phyloP scores from a whole-genome alignment of 2,797 vertebrate genomes.

The Tokudaia muenninki region DNA sequence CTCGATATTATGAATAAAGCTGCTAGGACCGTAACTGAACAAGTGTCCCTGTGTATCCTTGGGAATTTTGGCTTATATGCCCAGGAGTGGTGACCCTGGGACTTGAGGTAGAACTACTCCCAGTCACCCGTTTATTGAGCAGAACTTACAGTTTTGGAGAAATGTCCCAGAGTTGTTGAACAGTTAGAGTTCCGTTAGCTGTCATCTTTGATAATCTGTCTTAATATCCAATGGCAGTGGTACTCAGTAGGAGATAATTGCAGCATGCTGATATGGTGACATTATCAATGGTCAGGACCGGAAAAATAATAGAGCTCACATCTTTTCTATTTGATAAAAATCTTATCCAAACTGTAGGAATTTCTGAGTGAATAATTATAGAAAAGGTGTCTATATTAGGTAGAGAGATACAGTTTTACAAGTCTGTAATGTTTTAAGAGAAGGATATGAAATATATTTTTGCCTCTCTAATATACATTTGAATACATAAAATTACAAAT shows the following conservation, averaged over 20 bases:
- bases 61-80: neutral
- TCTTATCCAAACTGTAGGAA: neutral
- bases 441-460: neutral
- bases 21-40: neutral
- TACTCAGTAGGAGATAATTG: neutral
- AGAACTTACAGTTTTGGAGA: neutral
- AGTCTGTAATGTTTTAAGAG: neutral
- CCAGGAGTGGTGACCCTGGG: neutral
- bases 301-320: neutral
- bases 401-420: neutral
- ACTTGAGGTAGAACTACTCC: neutral
- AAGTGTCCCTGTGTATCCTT: neutral
- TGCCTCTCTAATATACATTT: neutral
- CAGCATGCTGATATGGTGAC: neutral
- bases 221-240: too few relatives aligned
- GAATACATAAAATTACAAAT: neutral
- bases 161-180: neutral
- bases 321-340: neutral
- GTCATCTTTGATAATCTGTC: neutral
- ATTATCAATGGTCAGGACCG: neutral
- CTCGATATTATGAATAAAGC: neutral
- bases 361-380: neutral
- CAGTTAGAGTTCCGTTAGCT: neutral
- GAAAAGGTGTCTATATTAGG: fast-evolving
- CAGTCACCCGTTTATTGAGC: neutral